Evolutionary conservation across 2,888 invertebrate genomes (phyloP).

Genomic region (Lithophane socia): DNA sequence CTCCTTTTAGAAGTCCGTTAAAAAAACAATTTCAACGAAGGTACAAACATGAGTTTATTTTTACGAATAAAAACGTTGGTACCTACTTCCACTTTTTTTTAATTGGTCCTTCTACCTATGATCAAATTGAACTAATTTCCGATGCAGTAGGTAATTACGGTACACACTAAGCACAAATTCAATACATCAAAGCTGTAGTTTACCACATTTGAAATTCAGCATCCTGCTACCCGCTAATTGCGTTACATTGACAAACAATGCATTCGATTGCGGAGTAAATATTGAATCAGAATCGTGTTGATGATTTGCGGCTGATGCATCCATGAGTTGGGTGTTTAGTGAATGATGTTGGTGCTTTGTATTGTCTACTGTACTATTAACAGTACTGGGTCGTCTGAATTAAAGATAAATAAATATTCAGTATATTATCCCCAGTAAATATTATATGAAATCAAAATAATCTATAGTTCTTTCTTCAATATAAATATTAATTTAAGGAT

Average conservation of each 20-base stretch:
- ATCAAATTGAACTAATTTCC: not conserved
- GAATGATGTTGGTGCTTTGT: not conserved
- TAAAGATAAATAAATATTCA: not conserved
- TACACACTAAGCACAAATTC: not conserved
- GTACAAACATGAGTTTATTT: too few relatives aligned
- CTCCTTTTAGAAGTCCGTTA: too few relatives aligned
- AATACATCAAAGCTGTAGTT: slow-evolving; percentile 11
- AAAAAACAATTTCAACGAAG: not conserved
- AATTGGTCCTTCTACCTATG: not conserved
- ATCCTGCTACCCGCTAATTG: slow-evolving; percentile 41
- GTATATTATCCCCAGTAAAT: too few relatives aligned
- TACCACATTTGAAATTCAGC: slow-evolving; percentile 49
- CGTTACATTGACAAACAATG: slow-evolving; percentile 49
- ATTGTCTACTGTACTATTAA: not conserved
- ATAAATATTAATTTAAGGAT: too few relatives aligned
- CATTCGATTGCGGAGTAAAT: slow-evolving; percentile 53
- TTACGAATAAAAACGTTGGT: not conserved
- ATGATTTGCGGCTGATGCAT: slow-evolving; percentile 35
- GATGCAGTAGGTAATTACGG: not conserved
- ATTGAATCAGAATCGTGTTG: slow-evolving; percentile 30
- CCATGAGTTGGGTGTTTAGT: slow-evolving; percentile 26
- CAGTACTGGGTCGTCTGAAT: not conserved
- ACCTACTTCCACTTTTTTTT: too few relatives aligned
- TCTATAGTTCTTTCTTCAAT: too few relatives aligned
- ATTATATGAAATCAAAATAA: too few relatives aligned